Conservation (phyloP, 1,140 invertebrate species). For the Orchestia grillus region DNA sequence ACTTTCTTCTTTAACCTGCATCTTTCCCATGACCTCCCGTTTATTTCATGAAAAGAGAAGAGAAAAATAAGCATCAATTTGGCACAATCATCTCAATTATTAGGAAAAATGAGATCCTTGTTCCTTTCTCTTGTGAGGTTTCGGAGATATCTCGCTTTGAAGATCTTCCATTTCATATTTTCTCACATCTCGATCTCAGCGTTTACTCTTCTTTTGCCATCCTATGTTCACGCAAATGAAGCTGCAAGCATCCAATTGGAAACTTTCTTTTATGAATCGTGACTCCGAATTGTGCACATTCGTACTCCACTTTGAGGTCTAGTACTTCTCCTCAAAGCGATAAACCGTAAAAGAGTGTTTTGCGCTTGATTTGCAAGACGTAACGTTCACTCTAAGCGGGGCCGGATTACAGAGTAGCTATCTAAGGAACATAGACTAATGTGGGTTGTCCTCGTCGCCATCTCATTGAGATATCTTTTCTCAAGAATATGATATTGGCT, state of each 20-base stretch:
- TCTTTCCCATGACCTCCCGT: neutral
- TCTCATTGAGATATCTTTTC: too few relatives aligned
- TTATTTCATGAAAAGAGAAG: neutral
- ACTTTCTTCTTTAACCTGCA: neutral
- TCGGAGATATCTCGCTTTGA: too few relatives aligned
- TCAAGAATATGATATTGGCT: too few relatives aligned
- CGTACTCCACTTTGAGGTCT: neutral
- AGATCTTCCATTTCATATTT: neutral
- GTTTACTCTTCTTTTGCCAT: neutral
- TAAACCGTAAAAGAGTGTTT: neutral
- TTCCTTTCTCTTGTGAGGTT: neutral
- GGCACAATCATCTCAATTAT: neutral
- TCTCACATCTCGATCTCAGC: neutral
- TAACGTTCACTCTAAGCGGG: neutral
- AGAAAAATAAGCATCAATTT: neutral
- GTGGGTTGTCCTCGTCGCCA: too few relatives aligned
- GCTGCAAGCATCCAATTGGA: neutral
- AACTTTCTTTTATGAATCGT: neutral
- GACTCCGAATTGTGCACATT: neutral
- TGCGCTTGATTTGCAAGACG: neutral
- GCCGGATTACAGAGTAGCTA: too few relatives aligned
- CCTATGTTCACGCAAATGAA: too few relatives aligned
- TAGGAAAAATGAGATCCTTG: neutral
- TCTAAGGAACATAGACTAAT: too few relatives aligned
- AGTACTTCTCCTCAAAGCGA: neutral